phyloP scores from a whole-genome alignment of 2,888 invertebrate species.

The Apodemia mormo region DNA sequence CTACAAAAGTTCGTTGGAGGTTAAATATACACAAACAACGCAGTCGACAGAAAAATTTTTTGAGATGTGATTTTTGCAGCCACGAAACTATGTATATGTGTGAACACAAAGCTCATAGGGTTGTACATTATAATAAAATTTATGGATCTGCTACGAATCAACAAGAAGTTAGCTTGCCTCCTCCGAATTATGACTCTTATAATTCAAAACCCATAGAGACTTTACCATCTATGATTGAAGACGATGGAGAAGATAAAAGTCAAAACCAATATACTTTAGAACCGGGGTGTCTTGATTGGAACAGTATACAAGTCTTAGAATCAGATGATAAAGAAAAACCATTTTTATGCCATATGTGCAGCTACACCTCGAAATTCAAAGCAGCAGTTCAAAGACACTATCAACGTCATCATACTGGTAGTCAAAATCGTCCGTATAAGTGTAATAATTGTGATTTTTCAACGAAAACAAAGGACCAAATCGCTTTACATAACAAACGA shows the following conservation, averaged over 20 bases:
- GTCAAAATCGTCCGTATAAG: conserved; percentile 53
- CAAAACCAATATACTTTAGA: conserved; percentile 51
- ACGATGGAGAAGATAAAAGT: conserved; percentile 18
- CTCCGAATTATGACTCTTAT: conserved; percentile 26
- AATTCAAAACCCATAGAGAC: conserved; percentile 20
- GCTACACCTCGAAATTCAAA: conserved; percentile 57
- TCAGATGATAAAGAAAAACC: conserved; percentile 50
- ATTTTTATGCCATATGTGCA: conserved; percentile 56
- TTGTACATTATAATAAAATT: conserved; percentile 39
- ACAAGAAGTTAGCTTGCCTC: conserved; percentile 31
- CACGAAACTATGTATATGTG: conserved; percentile 56
- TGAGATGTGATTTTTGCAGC: conserved; percentile 53
- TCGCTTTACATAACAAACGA: conserved; percentile 59
- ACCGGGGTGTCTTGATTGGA: conserved; percentile 52
- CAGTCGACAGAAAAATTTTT: conserved; percentile 43
- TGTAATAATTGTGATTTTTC: conserved; percentile 63
- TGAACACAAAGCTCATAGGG: conserved; percentile 56
- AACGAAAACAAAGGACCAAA: conserved; percentile 66
- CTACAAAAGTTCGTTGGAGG: conserved; percentile 55
- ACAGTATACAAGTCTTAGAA: conserved; percentile 55
- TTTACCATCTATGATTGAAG: background rate
- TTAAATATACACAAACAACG: conserved; percentile 56
- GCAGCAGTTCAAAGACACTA: conserved; percentile 64
- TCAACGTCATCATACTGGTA: conserved; percentile 59
- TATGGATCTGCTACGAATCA: conserved; percentile 31